A percentile compares a stretch with the other conserved stretches of the same genome.
Evolutionary conservation across 2,888 invertebrate genomes (phyloP).

Genomic region (Cotesia congregata): DNA sequence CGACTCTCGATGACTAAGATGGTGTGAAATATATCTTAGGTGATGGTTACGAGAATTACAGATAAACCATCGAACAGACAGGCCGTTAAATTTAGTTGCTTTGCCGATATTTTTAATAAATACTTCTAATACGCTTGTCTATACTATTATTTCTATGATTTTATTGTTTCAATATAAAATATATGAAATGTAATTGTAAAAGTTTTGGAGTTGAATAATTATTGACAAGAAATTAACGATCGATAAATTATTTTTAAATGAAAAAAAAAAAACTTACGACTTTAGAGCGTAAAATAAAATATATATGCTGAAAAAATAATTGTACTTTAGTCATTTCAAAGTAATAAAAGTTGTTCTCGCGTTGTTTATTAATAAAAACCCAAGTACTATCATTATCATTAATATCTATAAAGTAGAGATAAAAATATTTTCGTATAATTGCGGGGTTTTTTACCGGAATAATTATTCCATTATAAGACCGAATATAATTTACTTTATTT

Average conservation of each 20-base stretch:
- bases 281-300: background rate
- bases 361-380: background rate
- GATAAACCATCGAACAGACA: slow-evolving; percentile 8
- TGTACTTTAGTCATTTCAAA: background rate
- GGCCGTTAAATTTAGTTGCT: slow-evolving; percentile 21
- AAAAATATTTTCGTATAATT: background rate
- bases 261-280: background rate
- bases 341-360: background rate
- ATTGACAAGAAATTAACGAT: background rate
- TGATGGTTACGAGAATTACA: slow-evolving; percentile 9
- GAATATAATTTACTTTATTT: background rate
- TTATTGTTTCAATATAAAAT: too few species aligned
- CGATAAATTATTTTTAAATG: background rate
- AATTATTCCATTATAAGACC: background rate
- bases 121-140: too few species aligned
- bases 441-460: background rate
- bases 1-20: background rate
- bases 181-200: too few species aligned
- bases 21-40: background rate
- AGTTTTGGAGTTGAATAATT: background rate
- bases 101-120: slow-evolving; percentile 10
- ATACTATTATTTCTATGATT: too few species aligned
- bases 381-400: background rate
- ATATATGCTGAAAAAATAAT: background rate
- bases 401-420: background rate